A percentile compares a stretch with the other conserved stretches of the same genome.
Evolutionary conservation across 2,888 invertebrate genomes (phyloP).

Genomic region (Aphidius colemani): DNA sequence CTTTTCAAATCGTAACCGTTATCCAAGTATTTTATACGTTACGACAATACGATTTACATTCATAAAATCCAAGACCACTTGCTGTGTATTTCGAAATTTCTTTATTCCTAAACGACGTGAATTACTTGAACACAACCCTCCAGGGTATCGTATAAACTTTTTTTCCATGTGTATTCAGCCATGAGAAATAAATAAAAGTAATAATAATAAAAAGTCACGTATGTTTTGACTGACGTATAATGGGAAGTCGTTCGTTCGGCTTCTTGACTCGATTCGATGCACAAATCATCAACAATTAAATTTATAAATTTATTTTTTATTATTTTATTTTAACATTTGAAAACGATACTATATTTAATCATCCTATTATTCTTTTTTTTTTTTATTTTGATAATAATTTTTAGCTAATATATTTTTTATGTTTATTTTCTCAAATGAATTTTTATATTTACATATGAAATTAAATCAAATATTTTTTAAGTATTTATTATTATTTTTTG

Average conservation of each 20-base stretch:
- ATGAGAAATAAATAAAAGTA: neutral
- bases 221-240: constrained; percentile 46
- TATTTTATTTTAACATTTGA: too few relatives aligned
- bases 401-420: too few relatives aligned
- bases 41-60: neutral
- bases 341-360: too few relatives aligned
- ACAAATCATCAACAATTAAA: constrained; percentile 22
- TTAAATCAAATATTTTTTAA: neutral
- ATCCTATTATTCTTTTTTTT: too few relatives aligned
- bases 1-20: constrained; percentile 19
- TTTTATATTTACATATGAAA: neutral
- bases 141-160: neutral
- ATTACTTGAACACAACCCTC: constrained; percentile 17
- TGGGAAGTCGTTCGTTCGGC: constrained; percentile 36
- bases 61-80: constrained; percentile 5
- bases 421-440: too few relatives aligned
- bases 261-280: constrained; percentile 42
- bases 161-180: neutral
- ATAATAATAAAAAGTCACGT: constrained; percentile 39
- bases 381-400: too few relatives aligned
- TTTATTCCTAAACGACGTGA: constrained; percentile 16
- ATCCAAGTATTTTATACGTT: neutral
- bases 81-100: constrained; percentile 2
- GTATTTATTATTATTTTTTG: neutral
- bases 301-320: constrained; percentile 12